phyloP scores from a whole-genome alignment of 2,888 invertebrate species.

The Osedax fenrisi region DNA sequence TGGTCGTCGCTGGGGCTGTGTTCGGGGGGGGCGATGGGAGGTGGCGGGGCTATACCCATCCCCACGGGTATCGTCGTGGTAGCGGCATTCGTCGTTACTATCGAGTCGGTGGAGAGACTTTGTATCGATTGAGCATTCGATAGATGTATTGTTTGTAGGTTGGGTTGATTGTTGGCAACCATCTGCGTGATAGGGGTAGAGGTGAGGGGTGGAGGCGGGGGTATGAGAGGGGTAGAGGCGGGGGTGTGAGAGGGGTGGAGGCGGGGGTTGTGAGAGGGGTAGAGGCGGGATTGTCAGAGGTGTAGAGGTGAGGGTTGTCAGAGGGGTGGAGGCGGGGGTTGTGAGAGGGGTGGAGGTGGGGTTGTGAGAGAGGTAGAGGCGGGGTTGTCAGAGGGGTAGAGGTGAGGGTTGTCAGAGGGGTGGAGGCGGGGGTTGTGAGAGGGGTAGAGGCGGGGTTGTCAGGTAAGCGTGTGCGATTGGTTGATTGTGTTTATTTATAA shows the following conservation, averaged over 20 bases:
- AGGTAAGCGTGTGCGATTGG: too few species aligned
- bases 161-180: too few species aligned
- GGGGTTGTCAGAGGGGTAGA: background rate
- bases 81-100: background rate
- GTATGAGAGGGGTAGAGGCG: background rate
- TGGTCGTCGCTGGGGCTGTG: slow-evolving; percentile 61
- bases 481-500: too few species aligned
- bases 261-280: background rate
- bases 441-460: background rate
- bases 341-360: background rate
- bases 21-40: slow-evolving; percentile 25
- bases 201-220: too few species aligned
- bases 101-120: too few species aligned
- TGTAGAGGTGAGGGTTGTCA: background rate
- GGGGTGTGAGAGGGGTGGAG: background rate
- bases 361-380: background rate
- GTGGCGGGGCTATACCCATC: background rate
- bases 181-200: too few species aligned
- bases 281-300: background rate
- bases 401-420: background rate
- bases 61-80: background rate
- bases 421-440: background rate
- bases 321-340: background rate
- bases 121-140: too few species aligned
- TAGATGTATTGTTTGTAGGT: too few species aligned